phyloP scores from a whole-genome alignment of 2,113 vertebrate genomes.

The Lutjanus erythropterus region DNA sequence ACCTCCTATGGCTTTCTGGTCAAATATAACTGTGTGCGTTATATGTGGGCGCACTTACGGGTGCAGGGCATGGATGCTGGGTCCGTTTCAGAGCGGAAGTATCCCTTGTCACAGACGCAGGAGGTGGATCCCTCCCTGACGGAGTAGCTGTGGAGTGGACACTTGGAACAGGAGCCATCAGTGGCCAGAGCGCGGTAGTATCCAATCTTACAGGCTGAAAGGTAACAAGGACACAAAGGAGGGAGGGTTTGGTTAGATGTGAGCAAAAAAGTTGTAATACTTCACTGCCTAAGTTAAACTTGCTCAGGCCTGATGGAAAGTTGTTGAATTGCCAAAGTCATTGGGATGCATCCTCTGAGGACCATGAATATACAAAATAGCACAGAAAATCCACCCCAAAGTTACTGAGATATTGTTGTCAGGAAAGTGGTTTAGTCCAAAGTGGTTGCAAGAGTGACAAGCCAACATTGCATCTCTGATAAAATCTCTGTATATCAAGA shows the following conservation, averaged over 20 bases:
- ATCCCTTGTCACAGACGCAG: constrained; percentile 95
- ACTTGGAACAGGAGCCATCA: constrained; percentile 92
- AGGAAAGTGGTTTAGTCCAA: background rate
- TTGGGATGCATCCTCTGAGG: background rate
- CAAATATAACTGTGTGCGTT: too few relatives aligned
- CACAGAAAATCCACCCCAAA: background rate
- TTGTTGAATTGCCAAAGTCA: background rate
- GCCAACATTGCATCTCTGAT: background rate
- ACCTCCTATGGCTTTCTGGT: background rate
- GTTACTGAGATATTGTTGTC: background rate
- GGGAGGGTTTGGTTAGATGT: background rate
- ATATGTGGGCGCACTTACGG: constrained; percentile 86
- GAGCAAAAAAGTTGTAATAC: background rate
- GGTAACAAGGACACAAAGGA: constrained; percentile 33
- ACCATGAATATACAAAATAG: background rate
- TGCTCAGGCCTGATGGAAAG: background rate
- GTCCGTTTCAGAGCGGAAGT: constrained; percentile 93
- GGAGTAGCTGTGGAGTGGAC: constrained; percentile 96
- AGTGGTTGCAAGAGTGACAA: background rate
- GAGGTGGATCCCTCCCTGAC: constrained; percentile 94
- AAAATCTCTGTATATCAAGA: background rate
- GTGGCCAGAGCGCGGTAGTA: constrained; percentile 95
- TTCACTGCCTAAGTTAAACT: background rate
- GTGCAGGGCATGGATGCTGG: constrained; percentile 96
- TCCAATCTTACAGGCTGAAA: constrained; percentile 95